Evolutionary conservation across 2,888 invertebrate genomes (phyloP).

Genomic region (Andrena trimmerana): DNA sequence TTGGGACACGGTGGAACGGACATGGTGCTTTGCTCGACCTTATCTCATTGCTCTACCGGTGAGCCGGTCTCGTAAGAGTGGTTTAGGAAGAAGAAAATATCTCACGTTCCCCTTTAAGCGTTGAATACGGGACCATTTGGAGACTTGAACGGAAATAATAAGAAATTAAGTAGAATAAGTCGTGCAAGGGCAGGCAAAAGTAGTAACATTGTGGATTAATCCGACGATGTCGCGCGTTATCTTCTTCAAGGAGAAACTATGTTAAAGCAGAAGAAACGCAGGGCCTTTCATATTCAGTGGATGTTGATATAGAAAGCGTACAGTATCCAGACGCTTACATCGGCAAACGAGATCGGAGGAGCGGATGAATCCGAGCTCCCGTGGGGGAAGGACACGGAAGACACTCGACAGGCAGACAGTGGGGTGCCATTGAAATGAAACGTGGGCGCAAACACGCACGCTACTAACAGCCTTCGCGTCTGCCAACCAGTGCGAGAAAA

Average conservation of each 20-base stretch:
- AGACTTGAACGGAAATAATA: too few species aligned
- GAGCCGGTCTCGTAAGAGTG: background rate
- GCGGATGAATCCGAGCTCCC: background rate
- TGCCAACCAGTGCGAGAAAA: constrained; percentile 8
- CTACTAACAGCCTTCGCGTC: constrained; percentile 13
- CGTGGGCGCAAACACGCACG: constrained; percentile 4
- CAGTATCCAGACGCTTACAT: constrained; percentile 12
- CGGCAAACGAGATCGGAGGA: constrained; percentile 4
- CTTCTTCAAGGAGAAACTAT: too few species aligned
- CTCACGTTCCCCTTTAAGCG: background rate
- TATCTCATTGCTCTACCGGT: background rate
- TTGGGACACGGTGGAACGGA: background rate
- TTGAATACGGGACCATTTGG: background rate
- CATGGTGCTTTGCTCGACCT: background rate
- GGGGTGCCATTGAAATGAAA: constrained; percentile 33
- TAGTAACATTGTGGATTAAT: too few species aligned
- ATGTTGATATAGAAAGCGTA: background rate
- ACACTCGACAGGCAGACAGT: constrained; percentile 14
- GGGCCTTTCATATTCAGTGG: too few species aligned
- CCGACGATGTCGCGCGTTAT: too few species aligned
- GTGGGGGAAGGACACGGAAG: constrained; percentile 17
- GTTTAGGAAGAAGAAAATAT: background rate
- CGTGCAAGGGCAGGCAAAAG: too few species aligned
- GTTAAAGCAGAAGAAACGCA: too few species aligned
- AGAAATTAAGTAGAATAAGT: too few species aligned